Evolutionary conservation across 2,888 invertebrate species (phyloP).

Genomic region (Eupithecia vulgata): DNA sequence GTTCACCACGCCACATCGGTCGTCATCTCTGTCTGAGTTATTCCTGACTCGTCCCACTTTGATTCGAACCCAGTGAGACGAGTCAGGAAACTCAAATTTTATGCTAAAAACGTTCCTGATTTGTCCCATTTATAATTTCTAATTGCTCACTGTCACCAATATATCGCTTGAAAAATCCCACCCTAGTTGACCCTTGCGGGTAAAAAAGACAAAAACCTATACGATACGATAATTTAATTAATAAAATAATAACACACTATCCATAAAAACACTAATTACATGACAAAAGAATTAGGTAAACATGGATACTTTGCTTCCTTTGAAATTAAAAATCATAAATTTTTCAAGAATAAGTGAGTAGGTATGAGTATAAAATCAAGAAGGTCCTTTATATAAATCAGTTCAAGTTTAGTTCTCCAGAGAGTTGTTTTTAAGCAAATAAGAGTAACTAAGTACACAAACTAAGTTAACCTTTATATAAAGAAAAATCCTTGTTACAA

Average conservation of each 20-base stretch:
- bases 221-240: not conserved
- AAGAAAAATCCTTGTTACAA: not conserved
- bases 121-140: no score
- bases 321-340: conserved; percentile 9
- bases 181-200: not conserved
- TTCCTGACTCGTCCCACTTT: no score
- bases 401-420: not conserved
- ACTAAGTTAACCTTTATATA: not conserved
- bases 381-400: not conserved
- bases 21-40: no score
- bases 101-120: no score
- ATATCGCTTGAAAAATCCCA: no score
- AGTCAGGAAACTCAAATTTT: no score
- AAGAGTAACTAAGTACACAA: not conserved
- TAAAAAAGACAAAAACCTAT: not conserved
- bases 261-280: not conserved
- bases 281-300: not conserved
- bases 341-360: not conserved
- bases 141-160: no score
- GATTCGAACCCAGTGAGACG: no score
- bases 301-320: not conserved
- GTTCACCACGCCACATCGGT: no score
- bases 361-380: conserved; percentile 1
- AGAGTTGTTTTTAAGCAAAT: not conserved
- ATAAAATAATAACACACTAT: not conserved